Conservation (phyloP, 2,113 vertebrate species). For the Athene noctua region DNA sequence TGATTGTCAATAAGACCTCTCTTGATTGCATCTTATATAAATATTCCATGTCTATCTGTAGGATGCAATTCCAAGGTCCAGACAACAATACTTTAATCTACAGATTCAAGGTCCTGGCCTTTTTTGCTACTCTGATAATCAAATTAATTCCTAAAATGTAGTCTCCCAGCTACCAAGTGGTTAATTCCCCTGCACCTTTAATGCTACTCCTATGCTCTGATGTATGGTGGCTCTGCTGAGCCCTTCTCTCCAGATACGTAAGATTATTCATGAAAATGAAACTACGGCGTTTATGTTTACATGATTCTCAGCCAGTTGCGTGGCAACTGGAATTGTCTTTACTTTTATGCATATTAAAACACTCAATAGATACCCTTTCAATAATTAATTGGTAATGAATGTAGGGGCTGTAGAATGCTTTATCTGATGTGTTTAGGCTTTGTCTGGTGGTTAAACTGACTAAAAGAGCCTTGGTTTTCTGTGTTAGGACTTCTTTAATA, state of each 20-base stretch:
- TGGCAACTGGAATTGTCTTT: constrained; percentile 58
- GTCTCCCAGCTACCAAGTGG: neutral
- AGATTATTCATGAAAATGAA: constrained; percentile 35
- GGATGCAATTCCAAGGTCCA: neutral
- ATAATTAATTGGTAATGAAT: constrained; percentile 56
- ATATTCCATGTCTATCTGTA: constrained; percentile 4
- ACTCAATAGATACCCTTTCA: constrained; percentile 25
- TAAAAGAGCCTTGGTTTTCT: neutral
- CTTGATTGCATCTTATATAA: constrained; percentile 36
- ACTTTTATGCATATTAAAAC: constrained; percentile 51
- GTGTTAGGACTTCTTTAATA: neutral
- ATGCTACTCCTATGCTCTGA: neutral
- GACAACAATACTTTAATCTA: neutral
- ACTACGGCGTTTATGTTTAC: constrained; percentile 20
- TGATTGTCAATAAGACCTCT: constrained; percentile 43
- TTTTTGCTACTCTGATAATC: neutral
- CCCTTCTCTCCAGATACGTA: neutral
- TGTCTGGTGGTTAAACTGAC: neutral
- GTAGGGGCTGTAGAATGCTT: neutral
- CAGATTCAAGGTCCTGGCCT: neutral
- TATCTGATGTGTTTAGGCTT: neutral
- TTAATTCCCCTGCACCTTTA: neutral
- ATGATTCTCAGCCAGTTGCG: neutral
- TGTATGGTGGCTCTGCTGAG: neutral
- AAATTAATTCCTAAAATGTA: neutral